phyloP scores from a whole-genome alignment of 92 coral and sea anemone genomes.

The Pocillopora grandis region DNA sequence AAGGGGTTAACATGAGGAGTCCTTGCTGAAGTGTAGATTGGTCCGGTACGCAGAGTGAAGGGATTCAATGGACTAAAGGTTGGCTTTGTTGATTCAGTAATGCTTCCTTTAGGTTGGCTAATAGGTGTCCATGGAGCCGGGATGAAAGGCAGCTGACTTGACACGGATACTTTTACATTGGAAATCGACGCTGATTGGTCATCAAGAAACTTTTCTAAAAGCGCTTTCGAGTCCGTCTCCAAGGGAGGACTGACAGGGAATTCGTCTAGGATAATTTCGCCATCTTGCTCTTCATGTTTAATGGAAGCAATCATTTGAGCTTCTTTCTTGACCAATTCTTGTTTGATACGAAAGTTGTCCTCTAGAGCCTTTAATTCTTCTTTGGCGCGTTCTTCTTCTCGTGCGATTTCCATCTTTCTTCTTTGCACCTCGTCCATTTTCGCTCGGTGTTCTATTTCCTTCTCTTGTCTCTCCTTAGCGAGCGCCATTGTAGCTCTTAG shows the following conservation, averaged over 20 bases:
- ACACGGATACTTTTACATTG: background rate
- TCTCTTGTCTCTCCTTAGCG: constrained; percentile 34
- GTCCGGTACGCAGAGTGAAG: background rate
- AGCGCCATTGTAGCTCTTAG: constrained; percentile 45
- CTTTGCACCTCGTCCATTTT: constrained; percentile 40
- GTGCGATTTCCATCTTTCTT: constrained; percentile 30
- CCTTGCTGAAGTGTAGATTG: background rate
- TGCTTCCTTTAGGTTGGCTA: constrained; percentile 10
- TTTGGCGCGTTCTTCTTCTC: constrained; percentile 43
- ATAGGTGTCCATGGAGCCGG: constrained; percentile 9
- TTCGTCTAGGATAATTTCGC: background rate
- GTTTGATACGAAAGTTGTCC: constrained; percentile 32
- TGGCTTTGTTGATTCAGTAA: background rate
- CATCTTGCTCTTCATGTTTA: constrained; percentile 10
- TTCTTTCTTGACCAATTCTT: constrained; percentile 22
- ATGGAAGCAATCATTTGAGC: constrained; percentile 15
- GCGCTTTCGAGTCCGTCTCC: constrained; percentile 7
- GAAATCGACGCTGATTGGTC: constrained; percentile 20
- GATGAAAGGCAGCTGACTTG: background rate
- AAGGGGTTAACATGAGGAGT: background rate
- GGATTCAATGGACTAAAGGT: constrained; percentile 15
- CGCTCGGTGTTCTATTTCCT: constrained; percentile 18
- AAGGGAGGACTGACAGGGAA: constrained; percentile 8
- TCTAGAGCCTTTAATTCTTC: constrained; percentile 34
- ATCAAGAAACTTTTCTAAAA: constrained; percentile 23